Percentiles rank a stretch among this genome's conserved stretches.
phyloP scores from a whole-genome alignment of 2,113 vertebrate species.

The Malurus alboscapulatus region DNA sequence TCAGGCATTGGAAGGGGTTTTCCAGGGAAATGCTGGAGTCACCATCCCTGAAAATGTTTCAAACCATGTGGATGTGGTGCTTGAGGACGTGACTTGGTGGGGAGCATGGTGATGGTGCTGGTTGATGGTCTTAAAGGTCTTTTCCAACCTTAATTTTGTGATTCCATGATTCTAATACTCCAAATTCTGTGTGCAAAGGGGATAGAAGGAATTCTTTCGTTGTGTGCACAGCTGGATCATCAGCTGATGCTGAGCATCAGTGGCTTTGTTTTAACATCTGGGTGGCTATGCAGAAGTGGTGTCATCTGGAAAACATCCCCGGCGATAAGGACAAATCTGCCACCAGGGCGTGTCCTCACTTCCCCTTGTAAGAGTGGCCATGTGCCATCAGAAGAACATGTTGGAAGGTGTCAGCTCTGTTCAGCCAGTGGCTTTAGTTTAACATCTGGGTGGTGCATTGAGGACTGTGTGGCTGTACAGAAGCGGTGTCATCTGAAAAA shows the following conservation, averaged over 20 bases:
- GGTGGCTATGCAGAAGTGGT: background rate
- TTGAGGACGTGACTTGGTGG: rapidly evolving
- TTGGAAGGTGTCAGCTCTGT: background rate
- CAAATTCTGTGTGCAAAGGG: background rate
- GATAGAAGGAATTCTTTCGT: background rate
- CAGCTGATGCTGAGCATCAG: background rate
- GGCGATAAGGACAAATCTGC: background rate
- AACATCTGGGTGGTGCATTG: background rate
- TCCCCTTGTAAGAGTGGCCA: background rate
- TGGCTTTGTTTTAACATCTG: background rate
- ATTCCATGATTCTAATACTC: background rate
- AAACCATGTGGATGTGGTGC: background rate
- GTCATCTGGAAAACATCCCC: background rate
- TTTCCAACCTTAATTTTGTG: background rate
- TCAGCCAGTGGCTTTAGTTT: background rate
- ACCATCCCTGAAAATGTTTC: background rate
- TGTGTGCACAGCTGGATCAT: background rate
- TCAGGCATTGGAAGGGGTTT: background rate
- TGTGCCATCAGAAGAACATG: background rate
- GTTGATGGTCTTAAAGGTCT: background rate
- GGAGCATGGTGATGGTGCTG: background rate
- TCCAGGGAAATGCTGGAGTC: background rate
- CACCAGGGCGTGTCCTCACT: background rate
- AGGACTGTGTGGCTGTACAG: background rate
- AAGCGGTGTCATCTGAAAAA: background rate